Evolutionary conservation across 2,888 invertebrate species (phyloP).

Genomic region (Spisula solida): DNA sequence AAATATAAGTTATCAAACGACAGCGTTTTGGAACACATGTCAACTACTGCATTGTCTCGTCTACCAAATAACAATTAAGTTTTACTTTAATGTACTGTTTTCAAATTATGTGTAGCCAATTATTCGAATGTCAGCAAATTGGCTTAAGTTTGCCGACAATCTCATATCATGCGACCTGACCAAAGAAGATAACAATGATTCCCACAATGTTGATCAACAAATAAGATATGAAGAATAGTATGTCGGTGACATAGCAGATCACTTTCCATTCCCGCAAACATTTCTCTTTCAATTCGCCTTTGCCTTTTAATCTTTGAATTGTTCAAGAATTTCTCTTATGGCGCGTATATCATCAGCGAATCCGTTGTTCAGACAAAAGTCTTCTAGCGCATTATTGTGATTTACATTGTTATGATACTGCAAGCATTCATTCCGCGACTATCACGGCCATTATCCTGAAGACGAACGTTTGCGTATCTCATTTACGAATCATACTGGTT

Average conservation of each 20-base stretch:
- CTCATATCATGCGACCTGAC: slow-evolving; percentile 62
- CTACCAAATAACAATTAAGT: no score
- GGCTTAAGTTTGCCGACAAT: not conserved
- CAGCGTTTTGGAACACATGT: not conserved
- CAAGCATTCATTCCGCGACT: slow-evolving; percentile 58
- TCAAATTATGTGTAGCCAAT: not conserved
- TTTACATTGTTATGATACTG: slow-evolving; percentile 73
- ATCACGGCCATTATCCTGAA: slow-evolving; percentile 76
- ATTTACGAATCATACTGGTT: slow-evolving; percentile 70
- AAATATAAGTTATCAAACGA: not conserved
- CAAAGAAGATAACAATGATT: slow-evolving; percentile 82
- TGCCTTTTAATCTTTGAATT: slow-evolving; percentile 81
- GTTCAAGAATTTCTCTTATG: slow-evolving; percentile 84
- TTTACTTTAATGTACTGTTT: not conserved
- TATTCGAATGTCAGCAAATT: not conserved
- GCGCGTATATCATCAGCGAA: slow-evolving; percentile 78
- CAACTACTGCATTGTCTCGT: not conserved
- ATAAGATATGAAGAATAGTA: slow-evolving; percentile 84
- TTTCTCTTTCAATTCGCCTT: slow-evolving; percentile 81
- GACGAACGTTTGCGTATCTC: slow-evolving; percentile 74
- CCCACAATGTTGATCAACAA: slow-evolving; percentile 81
- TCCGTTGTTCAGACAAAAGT: slow-evolving; percentile 35
- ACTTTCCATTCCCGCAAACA: slow-evolving; percentile 84
- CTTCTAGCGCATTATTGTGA: slow-evolving; percentile 67
- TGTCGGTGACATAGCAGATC: slow-evolving; percentile 84